Evolutionary conservation across 2,888 invertebrate species (phyloP).

Genomic region (Ophioninae sp.): DNA sequence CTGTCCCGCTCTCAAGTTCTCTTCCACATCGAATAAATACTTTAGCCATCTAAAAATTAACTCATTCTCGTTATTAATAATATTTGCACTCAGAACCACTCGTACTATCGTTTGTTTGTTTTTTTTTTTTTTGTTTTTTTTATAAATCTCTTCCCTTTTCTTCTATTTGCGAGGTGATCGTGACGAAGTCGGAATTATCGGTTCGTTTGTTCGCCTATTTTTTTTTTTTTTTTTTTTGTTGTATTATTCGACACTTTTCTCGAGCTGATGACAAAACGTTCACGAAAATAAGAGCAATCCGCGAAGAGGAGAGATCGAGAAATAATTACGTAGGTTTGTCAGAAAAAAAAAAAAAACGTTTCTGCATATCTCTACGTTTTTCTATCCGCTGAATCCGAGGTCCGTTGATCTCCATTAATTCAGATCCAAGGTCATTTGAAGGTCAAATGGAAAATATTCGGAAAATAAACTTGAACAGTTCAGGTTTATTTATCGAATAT

Average conservation of each 20-base stretch:
- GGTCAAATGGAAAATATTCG: too few relatives aligned
- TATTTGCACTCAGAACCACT: slow-evolving; percentile 79
- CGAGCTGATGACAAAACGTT: background rate
- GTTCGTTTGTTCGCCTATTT: background rate
- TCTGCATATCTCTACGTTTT: too few relatives aligned
- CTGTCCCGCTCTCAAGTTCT: slow-evolving; percentile 78
- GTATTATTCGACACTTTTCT: background rate
- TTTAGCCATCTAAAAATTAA: slow-evolving; percentile 81
- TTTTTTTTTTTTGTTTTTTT: too few relatives aligned
- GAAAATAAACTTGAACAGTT: too few relatives aligned
- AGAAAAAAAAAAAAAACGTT: too few relatives aligned
- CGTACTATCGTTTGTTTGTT: slow-evolving; percentile 73
- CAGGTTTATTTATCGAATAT: too few relatives aligned
- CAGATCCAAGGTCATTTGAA: too few relatives aligned
- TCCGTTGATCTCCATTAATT: too few relatives aligned
- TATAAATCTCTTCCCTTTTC: slow-evolving; percentile 41
- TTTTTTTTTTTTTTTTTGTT: background rate
- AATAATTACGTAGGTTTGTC: background rate
- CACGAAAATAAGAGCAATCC: slow-evolving; percentile 16
- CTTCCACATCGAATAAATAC: slow-evolving; percentile 79
- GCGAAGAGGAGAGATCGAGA: background rate
- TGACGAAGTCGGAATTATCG: slow-evolving; percentile 50
- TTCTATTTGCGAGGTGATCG: slow-evolving; percentile 65
- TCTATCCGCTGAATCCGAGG: too few relatives aligned
- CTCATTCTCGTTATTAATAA: slow-evolving; percentile 80